Base-by-base conservation (phyloP, 2,113 vertebrate species). In the Phyllopteryx taeniolatus region DNA sequence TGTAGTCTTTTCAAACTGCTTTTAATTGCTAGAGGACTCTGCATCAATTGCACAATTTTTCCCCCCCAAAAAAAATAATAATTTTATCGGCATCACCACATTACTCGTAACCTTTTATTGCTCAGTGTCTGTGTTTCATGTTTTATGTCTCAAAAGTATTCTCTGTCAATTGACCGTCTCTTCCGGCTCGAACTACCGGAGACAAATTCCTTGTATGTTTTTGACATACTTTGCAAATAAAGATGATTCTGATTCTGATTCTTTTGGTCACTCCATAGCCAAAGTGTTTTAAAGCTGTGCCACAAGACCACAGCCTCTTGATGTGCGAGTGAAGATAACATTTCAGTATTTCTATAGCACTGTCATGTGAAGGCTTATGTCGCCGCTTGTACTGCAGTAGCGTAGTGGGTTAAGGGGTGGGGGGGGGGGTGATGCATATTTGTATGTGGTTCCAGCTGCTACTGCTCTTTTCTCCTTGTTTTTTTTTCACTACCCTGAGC, bases 331-430 rank as follows among this genome's bases (percentile, higher is more conserved):
- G 79, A 81, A 83, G 91, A 91, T 93, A 92, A 91, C 89, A 85
- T 93, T 94, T 94, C 93, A 86, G 83, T 91, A 83, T 93, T 91
- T 91, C 86, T 91, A 74, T 86, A 79, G 78, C 78, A 72, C 94
- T 94, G 92, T 92, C 90, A 80, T 87, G 88, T 90, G 88, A 85
- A 22, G 93, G 90, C 91, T 93, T 89, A 92, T 90, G 86, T 91
- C 71, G 85, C 83, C 12, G 78, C 86, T 80, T 75, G 61, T 88
- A 88, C 91, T 91, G 88, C 88, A 82, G 86, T 85, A 35, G 88
- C 14, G 20, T 83, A 9, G 31, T 17, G 57, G 22, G 22, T 59
- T 59, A 33, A 31, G 57, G 20, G 54, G 11, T 60, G 14, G 17
- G 54, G 88, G 17, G 54, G 88, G 91, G 89, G 90, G 91, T 88